phyloP scores from a whole-genome alignment of 2,888 invertebrate species.

The Tethea ocularis region DNA sequence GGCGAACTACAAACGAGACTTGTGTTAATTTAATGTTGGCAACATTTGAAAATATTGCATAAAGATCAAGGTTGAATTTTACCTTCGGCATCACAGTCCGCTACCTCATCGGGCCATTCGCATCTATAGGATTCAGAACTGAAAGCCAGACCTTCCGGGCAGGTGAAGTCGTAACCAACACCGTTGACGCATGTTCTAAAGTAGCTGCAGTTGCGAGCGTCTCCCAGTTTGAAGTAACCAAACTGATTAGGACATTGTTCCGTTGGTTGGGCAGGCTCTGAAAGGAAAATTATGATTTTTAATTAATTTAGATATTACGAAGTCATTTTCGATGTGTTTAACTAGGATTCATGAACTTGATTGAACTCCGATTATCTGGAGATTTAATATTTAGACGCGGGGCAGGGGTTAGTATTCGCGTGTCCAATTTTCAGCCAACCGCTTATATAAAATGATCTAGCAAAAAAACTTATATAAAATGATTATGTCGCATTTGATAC shows the following conservation, averaged over 20 bases:
- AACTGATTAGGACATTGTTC: slow-evolving; percentile 93
- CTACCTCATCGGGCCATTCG: slow-evolving; percentile 94
- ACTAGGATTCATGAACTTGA: too few relatives aligned
- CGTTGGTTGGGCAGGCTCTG: slow-evolving; percentile 89
- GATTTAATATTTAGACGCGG: too few relatives aligned
- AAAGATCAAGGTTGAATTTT: slow-evolving; percentile 23
- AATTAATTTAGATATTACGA: not conserved
- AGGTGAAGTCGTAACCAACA: slow-evolving; percentile 88
- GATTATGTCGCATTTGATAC: too few relatives aligned
- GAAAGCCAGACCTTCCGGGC: slow-evolving; percentile 93
- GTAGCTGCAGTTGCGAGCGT: slow-evolving; percentile 86
- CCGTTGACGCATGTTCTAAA: slow-evolving; percentile 93
- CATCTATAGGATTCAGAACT: slow-evolving; percentile 89
- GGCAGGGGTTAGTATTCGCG: too few relatives aligned
- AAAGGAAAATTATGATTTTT: slow-evolving; percentile 15
- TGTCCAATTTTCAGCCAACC: too few relatives aligned
- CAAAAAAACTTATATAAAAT: too few relatives aligned
- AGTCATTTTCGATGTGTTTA: too few relatives aligned
- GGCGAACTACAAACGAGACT: too few relatives aligned
- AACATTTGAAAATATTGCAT: not conserved
- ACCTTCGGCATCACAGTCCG: slow-evolving; percentile 92
- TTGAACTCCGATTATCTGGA: too few relatives aligned
- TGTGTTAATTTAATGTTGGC: too few relatives aligned
- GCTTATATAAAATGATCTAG: too few relatives aligned
- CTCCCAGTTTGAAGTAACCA: slow-evolving; percentile 90